Conservation (phyloP, 2,888 invertebrate genomes). For the Pseudococcus jackbeardsleyi region DNA sequence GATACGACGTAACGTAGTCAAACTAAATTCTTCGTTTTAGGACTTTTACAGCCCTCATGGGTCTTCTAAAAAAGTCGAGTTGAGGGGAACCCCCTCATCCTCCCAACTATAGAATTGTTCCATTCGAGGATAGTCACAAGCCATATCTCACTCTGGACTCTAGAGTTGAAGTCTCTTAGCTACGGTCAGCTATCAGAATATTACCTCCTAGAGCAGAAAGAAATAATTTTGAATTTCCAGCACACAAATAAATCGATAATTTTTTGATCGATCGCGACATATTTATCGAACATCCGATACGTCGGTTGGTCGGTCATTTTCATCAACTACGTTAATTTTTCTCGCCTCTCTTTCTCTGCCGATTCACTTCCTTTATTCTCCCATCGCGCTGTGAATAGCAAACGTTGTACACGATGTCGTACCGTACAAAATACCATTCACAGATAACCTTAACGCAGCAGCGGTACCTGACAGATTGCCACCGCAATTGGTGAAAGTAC, state of each 20-base stretch:
- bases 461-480: constrained; percentile 23
- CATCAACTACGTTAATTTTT: neutral
- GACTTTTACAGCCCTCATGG: too few relatives aligned
- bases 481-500: constrained; percentile 24
- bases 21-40: too few relatives aligned
- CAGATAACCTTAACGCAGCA: constrained; percentile 11
- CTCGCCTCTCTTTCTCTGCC: neutral
- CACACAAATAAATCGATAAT: neutral
- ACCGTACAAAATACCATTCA: constrained; percentile 11
- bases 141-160: too few relatives aligned
- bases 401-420: neutral
- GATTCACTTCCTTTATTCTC: neutral
- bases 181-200: too few relatives aligned
- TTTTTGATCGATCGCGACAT: neutral
- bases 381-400: neutral
- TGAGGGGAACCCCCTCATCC: too few relatives aligned
- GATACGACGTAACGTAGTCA: too few relatives aligned
- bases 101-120: too few relatives aligned
- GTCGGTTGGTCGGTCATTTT: neutral
- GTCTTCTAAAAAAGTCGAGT: too few relatives aligned
- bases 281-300: neutral
- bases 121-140: too few relatives aligned
- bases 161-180: too few relatives aligned
- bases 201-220: too few relatives aligned
- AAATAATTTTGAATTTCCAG: too few relatives aligned